Evolutionary conservation across 2,888 invertebrate genomes (phyloP).

Genomic region (Erpobdella octoculata): DNA sequence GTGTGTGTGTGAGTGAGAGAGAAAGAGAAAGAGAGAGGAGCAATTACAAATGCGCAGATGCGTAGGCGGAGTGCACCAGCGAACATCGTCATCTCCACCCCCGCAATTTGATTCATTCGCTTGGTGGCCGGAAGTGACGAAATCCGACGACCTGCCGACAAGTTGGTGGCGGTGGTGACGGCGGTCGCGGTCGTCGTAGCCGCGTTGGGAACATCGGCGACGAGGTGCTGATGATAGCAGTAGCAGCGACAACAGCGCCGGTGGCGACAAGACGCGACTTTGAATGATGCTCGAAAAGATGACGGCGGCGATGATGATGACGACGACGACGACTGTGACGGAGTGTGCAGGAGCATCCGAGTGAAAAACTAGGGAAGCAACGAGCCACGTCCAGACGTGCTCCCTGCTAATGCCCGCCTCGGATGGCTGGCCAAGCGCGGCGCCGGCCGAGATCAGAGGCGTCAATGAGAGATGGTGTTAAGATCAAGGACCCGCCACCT

Average conservation of each 20-base stretch:
- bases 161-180: too few species aligned
- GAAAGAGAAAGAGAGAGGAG: too few species aligned
- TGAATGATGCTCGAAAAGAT: not conserved
- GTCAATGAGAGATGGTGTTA: conserved; percentile 12
- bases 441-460: conserved; percentile 4
- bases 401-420: not conserved
- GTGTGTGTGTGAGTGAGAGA: too few species aligned
- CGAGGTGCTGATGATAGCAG: too few species aligned
- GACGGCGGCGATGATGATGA: conserved; percentile 1
- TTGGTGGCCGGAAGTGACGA: not conserved
- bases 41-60: not conserved
- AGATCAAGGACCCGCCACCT: conserved; percentile 11
- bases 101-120: not conserved
- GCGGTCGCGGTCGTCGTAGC: too few species aligned
- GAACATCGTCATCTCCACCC: not conserved
- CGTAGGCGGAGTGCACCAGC: not conserved
- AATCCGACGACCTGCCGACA: too few species aligned
- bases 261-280: not conserved
- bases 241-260: not conserved
- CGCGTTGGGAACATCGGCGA: too few species aligned
- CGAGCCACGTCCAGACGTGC: too few species aligned
- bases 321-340: not conserved
- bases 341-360: not conserved
- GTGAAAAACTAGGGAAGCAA: too few species aligned
- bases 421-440: not conserved